Base-by-base conservation (phyloP, 1,140 invertebrate genomes). In the Gonioctena quinquepunctata region DNA sequence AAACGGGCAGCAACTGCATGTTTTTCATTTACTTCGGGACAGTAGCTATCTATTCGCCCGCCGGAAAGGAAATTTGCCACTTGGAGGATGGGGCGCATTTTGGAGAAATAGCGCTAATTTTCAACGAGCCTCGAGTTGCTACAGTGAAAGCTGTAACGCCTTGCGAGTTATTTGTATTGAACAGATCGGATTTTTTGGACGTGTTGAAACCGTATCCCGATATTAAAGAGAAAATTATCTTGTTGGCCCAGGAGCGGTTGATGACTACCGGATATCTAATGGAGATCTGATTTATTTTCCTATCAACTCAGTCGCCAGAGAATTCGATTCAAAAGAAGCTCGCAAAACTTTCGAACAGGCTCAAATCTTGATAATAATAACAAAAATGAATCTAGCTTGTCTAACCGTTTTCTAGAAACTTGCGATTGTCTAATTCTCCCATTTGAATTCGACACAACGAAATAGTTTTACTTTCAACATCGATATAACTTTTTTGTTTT, bases 1-100 rank as follows among this genome's bases (percentile, higher is more conserved):
- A 85, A 74, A 86, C 87, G 2, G 86, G 86, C 0, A 87, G 87
- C 5, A 84, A 87, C 50, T 87, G 85, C 69, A 88, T 89, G 86
- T 89, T 83, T 74, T 88, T 88, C 66, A 78, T 88, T 3, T 83
- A 83, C 0, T 83, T 77, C 42, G 88, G 88, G 22, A 86, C 85
- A 2, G 86, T 88, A 0, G 84, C 85, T 3, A 80, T 88, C 26
- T 81, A 86, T 18, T 87, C 88, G 1, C 81, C 85, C 2, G 85
- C 85, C 25, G 88, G 88, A 18, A 85, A 84, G 72, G 87, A 88
- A 79, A 85, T 86, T 18, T 66, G 63, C 16, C 63, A 52, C 48
- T 56, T 70, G 7, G 57, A 77, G 68, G 79, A 81, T 68, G 79
- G 79, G 3, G 73, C 68, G 4, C 78, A 79, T 66, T 81, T 80